These are phyloP conservation scores for Gadus macrocephalus DNA, from an alignment of 2,113 vertebrate genomes.

Conservation along the genomic window DNA sequence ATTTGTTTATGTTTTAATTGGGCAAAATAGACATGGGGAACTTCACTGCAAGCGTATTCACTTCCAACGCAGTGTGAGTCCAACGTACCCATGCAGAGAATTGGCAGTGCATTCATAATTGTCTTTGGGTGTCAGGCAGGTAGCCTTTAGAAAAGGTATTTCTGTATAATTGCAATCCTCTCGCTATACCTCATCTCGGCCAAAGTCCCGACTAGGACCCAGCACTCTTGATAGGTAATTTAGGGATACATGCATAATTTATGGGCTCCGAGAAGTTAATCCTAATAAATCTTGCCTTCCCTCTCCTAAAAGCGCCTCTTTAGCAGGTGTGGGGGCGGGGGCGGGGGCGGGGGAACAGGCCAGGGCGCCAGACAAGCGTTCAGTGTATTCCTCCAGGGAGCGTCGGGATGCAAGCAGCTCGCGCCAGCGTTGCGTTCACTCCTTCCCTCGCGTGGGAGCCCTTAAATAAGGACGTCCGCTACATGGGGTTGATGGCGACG, in stretches of 20 bases:
- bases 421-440: slow-evolving; percentile 1
- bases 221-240: slow-evolving; percentile 65
- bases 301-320: slow-evolving; percentile 50
- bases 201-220: slow-evolving; percentile 44
- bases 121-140: slow-evolving; percentile 7
- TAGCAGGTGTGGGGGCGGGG: slow-evolving; percentile 25
- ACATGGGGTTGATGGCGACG: slow-evolving; percentile 35
- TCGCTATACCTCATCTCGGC: slow-evolving; percentile 39
- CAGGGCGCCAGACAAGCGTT: slow-evolving; percentile 49
- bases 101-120: background rate
- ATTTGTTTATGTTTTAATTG: background rate
- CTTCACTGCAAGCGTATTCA: background rate
- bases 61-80: background rate
- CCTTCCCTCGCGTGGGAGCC: slow-evolving; percentile 36
- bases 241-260: slow-evolving; percentile 70
- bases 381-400: slow-evolving; percentile 39
- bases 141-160: slow-evolving; percentile 18
- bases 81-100: background rate
- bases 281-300: slow-evolving; percentile 69
- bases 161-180: slow-evolving; percentile 31
- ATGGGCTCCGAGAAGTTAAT: slow-evolving; percentile 71
- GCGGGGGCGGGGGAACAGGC: slow-evolving; percentile 23
- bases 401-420: slow-evolving; percentile 22
- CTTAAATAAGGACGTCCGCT: slow-evolving; percentile 25
- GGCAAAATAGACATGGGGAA: background rate